A percentile compares a stretch with the other conserved stretches of the same genome.
Conservation (phyloP, 2,797 vertebrate genomes). For the Hippoglossus hippoglossus region DNA sequence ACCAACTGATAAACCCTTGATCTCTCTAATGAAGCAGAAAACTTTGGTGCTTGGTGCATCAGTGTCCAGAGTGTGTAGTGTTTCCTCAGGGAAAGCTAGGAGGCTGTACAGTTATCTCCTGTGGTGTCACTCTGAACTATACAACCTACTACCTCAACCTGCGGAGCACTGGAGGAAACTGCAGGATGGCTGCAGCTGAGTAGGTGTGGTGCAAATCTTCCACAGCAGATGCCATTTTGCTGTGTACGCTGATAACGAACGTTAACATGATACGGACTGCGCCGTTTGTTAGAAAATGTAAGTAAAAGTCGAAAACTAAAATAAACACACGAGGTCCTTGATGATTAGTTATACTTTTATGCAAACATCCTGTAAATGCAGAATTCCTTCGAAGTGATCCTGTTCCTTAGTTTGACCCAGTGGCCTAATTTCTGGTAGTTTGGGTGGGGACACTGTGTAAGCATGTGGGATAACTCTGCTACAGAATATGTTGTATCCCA, state of each 20-base stretch:
- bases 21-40: neutral
- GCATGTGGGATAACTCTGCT: conserved; percentile 31
- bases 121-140: conserved; percentile 99
- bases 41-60: conserved; percentile 7
- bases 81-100: conserved; percentile 99
- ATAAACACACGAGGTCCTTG: neutral
- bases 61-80: conserved; percentile 82
- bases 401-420: conserved; percentile 23
- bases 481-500: conserved; percentile 6
- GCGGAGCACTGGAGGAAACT: conserved; percentile 83
- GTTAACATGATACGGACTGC: too few relatives aligned
- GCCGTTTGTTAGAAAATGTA: neutral
- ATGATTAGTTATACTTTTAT: too few relatives aligned
- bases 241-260: neutral
- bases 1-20: neutral
- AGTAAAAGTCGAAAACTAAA: neutral
- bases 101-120: conserved; percentile 99
- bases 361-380: neutral
- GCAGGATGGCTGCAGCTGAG: conserved; percentile 5
- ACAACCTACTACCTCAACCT: conserved; percentile 99
- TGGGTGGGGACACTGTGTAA: conserved; percentile 66
- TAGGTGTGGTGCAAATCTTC: too few relatives aligned
- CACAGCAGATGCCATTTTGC: neutral
- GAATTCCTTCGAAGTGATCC: neutral
- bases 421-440: conserved; percentile 34